phyloP scores from a whole-genome alignment of 2,113 vertebrate species.

The Pionites leucogaster region DNA sequence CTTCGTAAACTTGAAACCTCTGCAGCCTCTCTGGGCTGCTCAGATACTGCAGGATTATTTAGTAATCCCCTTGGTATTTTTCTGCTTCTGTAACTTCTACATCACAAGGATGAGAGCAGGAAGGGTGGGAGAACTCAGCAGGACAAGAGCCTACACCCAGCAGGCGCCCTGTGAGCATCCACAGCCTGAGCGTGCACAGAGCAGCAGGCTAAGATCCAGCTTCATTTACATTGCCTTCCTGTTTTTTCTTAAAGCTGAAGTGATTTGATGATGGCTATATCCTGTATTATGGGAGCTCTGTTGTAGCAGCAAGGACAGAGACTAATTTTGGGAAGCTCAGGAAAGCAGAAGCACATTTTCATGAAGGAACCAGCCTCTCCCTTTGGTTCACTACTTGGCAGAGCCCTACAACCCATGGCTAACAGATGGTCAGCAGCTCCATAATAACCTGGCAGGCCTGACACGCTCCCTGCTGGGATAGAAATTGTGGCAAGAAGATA shows the following conservation, averaged over 20 bases:
- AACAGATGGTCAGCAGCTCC: slow-evolving; percentile 36
- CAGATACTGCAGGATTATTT: background rate
- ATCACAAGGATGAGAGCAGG: background rate
- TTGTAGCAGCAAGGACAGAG: background rate
- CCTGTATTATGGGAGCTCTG: background rate
- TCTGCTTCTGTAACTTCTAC: background rate
- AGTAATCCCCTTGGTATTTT: background rate
- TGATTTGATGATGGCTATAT: no score
- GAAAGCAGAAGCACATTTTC: background rate
- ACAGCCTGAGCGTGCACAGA: fast-evolving
- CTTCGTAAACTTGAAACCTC: background rate
- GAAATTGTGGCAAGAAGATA: background rate
- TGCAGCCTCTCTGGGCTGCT: background rate
- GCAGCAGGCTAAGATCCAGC: background rate
- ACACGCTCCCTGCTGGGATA: background rate
- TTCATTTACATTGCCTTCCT: background rate
- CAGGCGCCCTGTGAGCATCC: background rate
- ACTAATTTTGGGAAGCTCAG: background rate
- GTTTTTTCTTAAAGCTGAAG: background rate
- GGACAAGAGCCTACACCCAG: background rate
- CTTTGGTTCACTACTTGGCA: background rate
- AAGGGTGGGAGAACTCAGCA: background rate
- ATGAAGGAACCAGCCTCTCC: background rate
- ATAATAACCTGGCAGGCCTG: background rate
- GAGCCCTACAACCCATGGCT: background rate